Evolutionary conservation across 2,888 invertebrate species (phyloP), one percentile per base, ranked within the genome.

Genomic region (Diloba caeruleocephala): DNA sequence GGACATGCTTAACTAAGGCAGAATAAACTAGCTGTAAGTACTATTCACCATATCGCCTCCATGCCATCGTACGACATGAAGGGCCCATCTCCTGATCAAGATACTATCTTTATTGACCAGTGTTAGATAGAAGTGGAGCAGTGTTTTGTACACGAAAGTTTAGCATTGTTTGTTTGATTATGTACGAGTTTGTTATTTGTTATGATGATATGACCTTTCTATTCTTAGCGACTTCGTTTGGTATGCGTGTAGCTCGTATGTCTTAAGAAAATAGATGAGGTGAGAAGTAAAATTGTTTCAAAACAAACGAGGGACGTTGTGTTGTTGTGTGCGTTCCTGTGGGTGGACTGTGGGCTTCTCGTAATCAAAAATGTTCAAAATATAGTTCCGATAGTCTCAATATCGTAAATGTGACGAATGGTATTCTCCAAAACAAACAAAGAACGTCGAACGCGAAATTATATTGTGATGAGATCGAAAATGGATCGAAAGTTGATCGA

Each of bases 71-170:
- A 36, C 37, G 51, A 21, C 38, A 55, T 21, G 52, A 58, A 14
- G 61, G 62, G 1, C 53, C 74, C 5, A 15, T 66, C 31, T 73
- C 34, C 10, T 66, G 10, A 66, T 70, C 31, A 58, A 69, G 73
- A 73, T 71, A 69, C 19, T 29, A 21, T 39, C 17, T 37, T 42
- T 19, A 13, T 7, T 13, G 7, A 17, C 12, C 4, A 19, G 12
- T 23, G 23, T 10, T 31, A 9, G 14, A 19, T n/a, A 12, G 8
- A 25, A 21, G 26, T 45, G n/a, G n/a, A n/a, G 6, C 14, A n/a
- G 31, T 46, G 48, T 34, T 41, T 57, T 41, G 23, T 41, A 25
- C 32, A 23, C 41, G 8, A 3, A 39, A 14, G 3, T 23, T n/a
- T 17, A 13, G 28, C 7, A 14, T 38, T 19, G 34, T 19, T 43